Percentiles rank a stretch among this genome's conserved stretches.
These are phyloP conservation scores for Trichogramma pretiosum DNA, from an alignment of 1,140 invertebrate genomes.

Conservation along the genomic window DNA sequence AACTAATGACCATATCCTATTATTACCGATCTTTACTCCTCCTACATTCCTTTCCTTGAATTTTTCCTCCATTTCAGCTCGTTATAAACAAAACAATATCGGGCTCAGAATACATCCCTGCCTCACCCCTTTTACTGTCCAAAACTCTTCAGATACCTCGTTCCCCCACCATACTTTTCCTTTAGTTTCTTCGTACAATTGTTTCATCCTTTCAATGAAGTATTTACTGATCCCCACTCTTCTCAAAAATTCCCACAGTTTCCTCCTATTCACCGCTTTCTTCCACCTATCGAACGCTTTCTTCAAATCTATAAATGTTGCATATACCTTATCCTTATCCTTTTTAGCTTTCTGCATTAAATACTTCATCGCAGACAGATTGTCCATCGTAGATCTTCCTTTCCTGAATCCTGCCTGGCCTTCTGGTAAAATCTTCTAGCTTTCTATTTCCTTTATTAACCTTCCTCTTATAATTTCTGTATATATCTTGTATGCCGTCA, in stretches of 20 bases:
- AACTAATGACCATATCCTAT: slow-evolving; percentile 4
- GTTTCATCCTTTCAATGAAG: slow-evolving; percentile 12
- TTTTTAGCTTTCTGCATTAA: slow-evolving; percentile 1
- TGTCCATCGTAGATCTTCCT: slow-evolving; percentile 12
- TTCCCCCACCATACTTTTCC: too few relatives aligned
- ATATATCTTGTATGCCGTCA: slow-evolving; percentile 4
- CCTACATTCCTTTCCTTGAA: slow-evolving; percentile 5
- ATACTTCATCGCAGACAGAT: slow-evolving; percentile 10
- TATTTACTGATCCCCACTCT: not conserved
- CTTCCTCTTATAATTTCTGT: slow-evolving; percentile 7
- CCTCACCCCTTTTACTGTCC: too few relatives aligned
- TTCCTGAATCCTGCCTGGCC: slow-evolving; percentile 8
- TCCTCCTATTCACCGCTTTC: too few relatives aligned
- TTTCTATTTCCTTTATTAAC: slow-evolving; percentile 1
- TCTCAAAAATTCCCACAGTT: slow-evolving; percentile 1
- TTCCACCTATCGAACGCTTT: too few relatives aligned
- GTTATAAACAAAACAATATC: slow-evolving; percentile 14
- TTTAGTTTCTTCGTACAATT: too few relatives aligned
- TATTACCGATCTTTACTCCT: slow-evolving; percentile 3
- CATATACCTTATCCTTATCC: not conserved
- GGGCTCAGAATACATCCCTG: slow-evolving; percentile 15
- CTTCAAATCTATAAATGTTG: slow-evolving; percentile 10
- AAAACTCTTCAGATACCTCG: too few relatives aligned
- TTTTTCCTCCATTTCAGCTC: slow-evolving; percentile 3
- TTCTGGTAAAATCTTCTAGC: not conserved